Conservation (phyloP, 2,113 vertebrate genomes). For the Galbula dea region DNA sequence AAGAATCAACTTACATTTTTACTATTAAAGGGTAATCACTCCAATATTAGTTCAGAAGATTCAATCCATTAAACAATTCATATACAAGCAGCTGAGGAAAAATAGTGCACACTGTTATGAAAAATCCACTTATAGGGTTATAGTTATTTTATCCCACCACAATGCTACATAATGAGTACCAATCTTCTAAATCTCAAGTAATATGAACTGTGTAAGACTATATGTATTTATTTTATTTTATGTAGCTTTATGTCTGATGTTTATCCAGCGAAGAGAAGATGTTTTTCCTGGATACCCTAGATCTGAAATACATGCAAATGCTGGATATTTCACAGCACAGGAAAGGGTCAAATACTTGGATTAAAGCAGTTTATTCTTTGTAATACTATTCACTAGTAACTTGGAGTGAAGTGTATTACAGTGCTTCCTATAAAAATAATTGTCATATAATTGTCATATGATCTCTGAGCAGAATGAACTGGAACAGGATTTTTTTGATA, state of each 20-base stretch:
- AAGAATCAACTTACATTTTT: neutral
- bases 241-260: neutral
- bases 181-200: neutral
- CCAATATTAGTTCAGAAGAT: neutral
- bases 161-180: neutral
- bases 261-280: neutral
- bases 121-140: neutral
- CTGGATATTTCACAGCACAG: neutral
- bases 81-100: neutral
- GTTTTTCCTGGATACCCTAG: neutral
- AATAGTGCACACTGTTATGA: neutral
- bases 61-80: neutral
- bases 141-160: neutral
- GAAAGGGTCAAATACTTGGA: neutral
- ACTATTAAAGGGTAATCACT: neutral
- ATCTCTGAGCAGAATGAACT: neutral
- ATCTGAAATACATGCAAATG: neutral
- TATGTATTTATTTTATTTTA: neutral
- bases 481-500: neutral
- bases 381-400: neutral
- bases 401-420: neutral
- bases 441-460: accelerated
- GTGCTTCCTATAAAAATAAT: neutral
- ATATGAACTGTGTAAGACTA: neutral
- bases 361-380: neutral